Conservation (phyloP, 2,797 vertebrate genomes). For the Amniataba percoides region DNA sequence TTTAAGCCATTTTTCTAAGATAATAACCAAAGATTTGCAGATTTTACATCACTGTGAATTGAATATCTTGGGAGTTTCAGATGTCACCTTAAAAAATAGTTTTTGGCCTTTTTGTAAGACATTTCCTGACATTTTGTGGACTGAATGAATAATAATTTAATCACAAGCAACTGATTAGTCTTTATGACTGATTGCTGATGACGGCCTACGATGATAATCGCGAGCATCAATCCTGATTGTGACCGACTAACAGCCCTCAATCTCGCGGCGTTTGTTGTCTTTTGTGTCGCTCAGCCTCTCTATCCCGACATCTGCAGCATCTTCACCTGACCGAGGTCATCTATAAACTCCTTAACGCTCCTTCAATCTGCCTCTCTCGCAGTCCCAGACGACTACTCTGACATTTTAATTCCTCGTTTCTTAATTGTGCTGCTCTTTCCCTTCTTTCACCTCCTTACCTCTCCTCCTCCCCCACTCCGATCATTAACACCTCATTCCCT, state of each 20-base stretch:
- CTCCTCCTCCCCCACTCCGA: conserved; percentile 25
- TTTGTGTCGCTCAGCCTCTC: conserved; percentile 2
- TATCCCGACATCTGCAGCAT: neutral
- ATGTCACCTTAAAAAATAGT: neutral
- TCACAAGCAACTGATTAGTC: neutral
- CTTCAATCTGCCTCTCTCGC: conserved; percentile 32
- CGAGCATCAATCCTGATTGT: neutral
- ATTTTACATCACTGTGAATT: neutral
- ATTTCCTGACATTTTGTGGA: conserved; percentile 11
- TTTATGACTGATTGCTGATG: too few species aligned
- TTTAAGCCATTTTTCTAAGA: neutral
- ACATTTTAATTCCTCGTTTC: conserved; percentile 69
- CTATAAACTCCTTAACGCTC: conserved; percentile 48
- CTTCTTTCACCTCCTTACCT: conserved; percentile 35
- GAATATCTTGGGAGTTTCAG: neutral
- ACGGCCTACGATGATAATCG: neutral
- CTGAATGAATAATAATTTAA: conserved; percentile 11
- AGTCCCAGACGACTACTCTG: conserved; percentile 43
- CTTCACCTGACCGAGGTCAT: conserved; percentile 25
- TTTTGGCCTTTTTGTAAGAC: neutral
- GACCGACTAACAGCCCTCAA: conserved; percentile 14
- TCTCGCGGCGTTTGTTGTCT: conserved; percentile 7
- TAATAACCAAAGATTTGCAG: neutral
- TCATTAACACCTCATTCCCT: conserved; percentile 61
- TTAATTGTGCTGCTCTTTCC: conserved; percentile 61